These are phyloP conservation scores for Athrips mouffetella DNA, from an alignment of 2,888 invertebrate genomes.

Conservation along the genomic window DNA sequence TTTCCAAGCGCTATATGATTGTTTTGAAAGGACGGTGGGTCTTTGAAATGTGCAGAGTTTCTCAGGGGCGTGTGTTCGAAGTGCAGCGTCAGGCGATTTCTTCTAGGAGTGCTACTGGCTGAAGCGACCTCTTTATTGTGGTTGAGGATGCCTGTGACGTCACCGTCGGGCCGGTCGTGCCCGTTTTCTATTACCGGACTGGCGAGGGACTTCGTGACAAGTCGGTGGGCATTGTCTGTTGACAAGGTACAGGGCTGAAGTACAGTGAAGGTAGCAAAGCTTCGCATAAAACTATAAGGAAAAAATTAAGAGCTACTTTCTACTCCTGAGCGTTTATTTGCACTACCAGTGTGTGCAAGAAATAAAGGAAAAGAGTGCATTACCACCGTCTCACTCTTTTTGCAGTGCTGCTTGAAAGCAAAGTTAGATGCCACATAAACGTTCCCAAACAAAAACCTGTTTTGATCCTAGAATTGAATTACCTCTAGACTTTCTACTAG, in stretches of 20 bases:
- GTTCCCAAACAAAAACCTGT: too few relatives aligned
- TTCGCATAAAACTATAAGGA: too few relatives aligned
- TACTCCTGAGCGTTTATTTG: background rate
- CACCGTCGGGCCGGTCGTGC: constrained; percentile 57
- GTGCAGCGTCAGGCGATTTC: constrained; percentile 84
- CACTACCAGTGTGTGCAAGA: background rate
- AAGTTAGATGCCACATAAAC: too few relatives aligned
- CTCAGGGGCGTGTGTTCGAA: constrained; percentile 84
- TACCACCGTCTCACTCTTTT: too few relatives aligned
- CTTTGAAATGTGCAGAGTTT: constrained; percentile 86
- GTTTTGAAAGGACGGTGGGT: constrained; percentile 73
- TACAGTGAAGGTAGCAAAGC: too few relatives aligned
- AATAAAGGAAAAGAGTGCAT: too few relatives aligned
- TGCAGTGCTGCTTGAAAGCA: too few relatives aligned
- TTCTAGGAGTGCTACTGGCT: constrained; percentile 73
- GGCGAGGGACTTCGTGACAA: constrained; percentile 60
- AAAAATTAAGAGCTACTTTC: background rate
- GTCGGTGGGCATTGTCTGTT: constrained; percentile 88
- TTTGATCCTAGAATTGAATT: too few relatives aligned
- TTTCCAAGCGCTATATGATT: constrained; percentile 55
- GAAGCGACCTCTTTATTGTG: constrained; percentile 51
- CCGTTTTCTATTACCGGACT: constrained; percentile 61
- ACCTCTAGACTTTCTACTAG: too few relatives aligned
- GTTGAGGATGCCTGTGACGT: constrained; percentile 38
- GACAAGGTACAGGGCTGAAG: background rate